Base-by-base conservation (phyloP, 2,888 invertebrate species). In the Amphiduros pacificus region DNA sequence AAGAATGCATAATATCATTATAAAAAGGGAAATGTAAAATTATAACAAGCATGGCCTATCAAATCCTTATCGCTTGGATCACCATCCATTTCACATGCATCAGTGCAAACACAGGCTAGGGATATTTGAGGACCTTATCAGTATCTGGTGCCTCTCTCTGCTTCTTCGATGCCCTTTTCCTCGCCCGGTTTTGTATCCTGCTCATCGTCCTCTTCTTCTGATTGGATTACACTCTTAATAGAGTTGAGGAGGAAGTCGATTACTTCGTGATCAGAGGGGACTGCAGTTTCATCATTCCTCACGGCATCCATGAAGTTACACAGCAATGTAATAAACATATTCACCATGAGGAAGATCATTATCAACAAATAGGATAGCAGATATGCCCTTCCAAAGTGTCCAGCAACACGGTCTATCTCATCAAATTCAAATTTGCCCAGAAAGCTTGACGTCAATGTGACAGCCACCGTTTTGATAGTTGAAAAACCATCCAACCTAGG, bases 381-480 rank as follows among this genome's bases (percentile, higher is more conserved):
- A 17, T 20, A 44, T 6, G 22, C 22, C 44, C 44, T 5, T 44
- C 44, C 44, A 20, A n/a, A n/a, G n/a, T 20, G 22, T n/a, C 44
- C 44, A 44, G 44, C 44, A 44, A 22, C 22, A 6, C 6, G 4
- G 44, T 22, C 22, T n/a, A 44, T 44, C 6, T 44, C 44, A 44
- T 44, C n/a, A n/a, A 44, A 44, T n/a, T 44, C 44, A 44, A 44
- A 44, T 22, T 44, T 44, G 44, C 44, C 44, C n/a, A 44, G 44
- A 22, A 44, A 44, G 6, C 20, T 20, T 44, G 44, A 44, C 4
- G 44, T 44, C n/a, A 44, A n/a, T 6, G 20, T 44, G 5, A 44
- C 6, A 44, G 22, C n/a, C 5, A 22, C 22, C 6, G n/a, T 44
- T n/a, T 44, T 44, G 4, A 44, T 5, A 17, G 44, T 20, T 20